These are phyloP conservation scores for Leptinotarsa juncta DNA, from an alignment of 2,888 invertebrate genomes.

Conservation along the genomic window DNA sequence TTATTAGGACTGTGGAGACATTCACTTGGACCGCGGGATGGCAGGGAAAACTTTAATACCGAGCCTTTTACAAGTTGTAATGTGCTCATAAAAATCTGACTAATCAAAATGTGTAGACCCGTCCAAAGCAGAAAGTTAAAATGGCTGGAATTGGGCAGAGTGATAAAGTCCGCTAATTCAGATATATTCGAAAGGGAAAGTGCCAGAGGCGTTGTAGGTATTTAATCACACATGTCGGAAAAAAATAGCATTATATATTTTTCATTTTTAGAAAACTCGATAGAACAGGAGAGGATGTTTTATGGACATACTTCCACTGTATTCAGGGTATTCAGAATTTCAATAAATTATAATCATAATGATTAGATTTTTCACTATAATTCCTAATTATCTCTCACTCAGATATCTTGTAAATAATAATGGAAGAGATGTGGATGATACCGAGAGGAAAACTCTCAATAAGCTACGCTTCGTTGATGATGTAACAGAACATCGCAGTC, in stretches of 20 bases:
- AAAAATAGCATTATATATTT: neutral
- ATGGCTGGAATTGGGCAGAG: slow-evolving; percentile 36
- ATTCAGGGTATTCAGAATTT: neutral
- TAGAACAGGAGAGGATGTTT: neutral
- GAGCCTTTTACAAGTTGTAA: slow-evolving; percentile 47
- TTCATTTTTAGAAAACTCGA: neutral
- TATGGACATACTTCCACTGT: neutral
- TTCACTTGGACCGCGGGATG: slow-evolving; percentile 40
- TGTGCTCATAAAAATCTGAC: slow-evolving; percentile 53
- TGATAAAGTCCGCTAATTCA: slow-evolving; percentile 51
- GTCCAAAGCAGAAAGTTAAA: slow-evolving; percentile 32
- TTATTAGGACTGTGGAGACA: slow-evolving; percentile 46
- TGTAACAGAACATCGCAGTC: no score
- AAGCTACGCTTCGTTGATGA: no score
- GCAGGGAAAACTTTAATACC: slow-evolving; percentile 38
- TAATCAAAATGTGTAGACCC: slow-evolving; percentile 51
- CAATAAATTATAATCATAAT: neutral
- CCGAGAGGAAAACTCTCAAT: no score
- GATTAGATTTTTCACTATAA: no score
- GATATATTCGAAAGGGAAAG: slow-evolving; percentile 53
- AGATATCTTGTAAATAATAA: no score
- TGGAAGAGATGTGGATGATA: no score
- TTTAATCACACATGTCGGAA: slow-evolving; percentile 13
- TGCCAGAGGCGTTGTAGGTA: neutral
- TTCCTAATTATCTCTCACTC: no score